These are phyloP conservation scores for Leptopilina clavipes DNA, from an alignment of 1,140 invertebrate species.

Conservation along the genomic window DNA sequence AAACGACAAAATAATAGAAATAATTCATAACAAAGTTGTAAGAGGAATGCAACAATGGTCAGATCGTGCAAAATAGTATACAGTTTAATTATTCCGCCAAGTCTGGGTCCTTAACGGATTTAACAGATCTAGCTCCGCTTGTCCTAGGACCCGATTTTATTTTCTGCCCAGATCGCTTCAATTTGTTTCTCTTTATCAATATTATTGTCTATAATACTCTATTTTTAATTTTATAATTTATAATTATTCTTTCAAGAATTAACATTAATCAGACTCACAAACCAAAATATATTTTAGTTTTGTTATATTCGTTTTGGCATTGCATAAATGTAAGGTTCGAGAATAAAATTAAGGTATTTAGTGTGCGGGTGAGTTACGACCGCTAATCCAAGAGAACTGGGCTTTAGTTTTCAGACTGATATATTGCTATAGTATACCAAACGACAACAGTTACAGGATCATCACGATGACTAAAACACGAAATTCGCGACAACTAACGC, in stretches of 20 bases:
- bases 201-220: no score
- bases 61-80: no score
- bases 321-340: conserved; percentile 42
- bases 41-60: no score
- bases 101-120: no score
- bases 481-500: conserved; percentile 4
- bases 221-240: no score
- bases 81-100: no score
- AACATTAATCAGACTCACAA: not conserved
- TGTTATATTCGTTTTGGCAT: conserved; percentile 34
- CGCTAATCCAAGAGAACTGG: conserved; percentile 40
- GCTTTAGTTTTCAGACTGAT: conserved; percentile 33
- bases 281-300: conserved; percentile 19
- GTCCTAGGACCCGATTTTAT: no score
- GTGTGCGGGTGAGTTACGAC: conserved; percentile 45
- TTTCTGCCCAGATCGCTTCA: no score
- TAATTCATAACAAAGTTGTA: no score
- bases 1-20: no score
- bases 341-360: conserved; percentile 41
- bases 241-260: not conserved
- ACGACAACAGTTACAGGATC: conserved; percentile 34
- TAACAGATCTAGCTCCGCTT: no score
- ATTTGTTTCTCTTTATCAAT: no score
- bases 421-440: not conserved
- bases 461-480: conserved; percentile 22